Evolutionary conservation across 2,888 invertebrate species (phyloP).

Genomic region (Zygaena filipendulae): DNA sequence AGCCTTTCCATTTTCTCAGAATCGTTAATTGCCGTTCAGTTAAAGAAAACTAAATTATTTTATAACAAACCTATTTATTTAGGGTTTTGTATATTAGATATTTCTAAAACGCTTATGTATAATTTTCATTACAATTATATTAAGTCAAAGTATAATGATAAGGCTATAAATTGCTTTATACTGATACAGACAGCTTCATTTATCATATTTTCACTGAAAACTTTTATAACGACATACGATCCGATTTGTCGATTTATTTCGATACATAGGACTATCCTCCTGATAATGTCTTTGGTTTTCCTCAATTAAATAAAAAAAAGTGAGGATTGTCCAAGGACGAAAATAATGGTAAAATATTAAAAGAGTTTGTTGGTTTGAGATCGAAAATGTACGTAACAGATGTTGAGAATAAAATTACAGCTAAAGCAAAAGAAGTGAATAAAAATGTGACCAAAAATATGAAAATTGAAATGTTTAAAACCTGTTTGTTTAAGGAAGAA

Average conservation of each 20-base stretch:
- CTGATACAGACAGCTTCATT: conserved; percentile 20
- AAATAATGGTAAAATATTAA: conserved; percentile 6
- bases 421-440: conserved; percentile 3
- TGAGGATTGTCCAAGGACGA: conserved; percentile 4
- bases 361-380: conserved; percentile 8
- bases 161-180: conserved; percentile 15
- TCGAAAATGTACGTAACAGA: conserved; percentile 8
- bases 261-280: conserved; percentile 23
- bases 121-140: conserved; percentile 18
- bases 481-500: conserved; percentile 1
- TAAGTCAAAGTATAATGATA: conserved; percentile 12
- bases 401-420: conserved; percentile 1
- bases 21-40: conserved; percentile 23
- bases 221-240: conserved; percentile 20
- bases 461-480: conserved; percentile 1
- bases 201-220: conserved; percentile 18
- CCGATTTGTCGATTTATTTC: conserved; percentile 15
- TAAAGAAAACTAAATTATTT: conserved; percentile 13
- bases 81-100: conserved; percentile 16
- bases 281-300: conserved; percentile 2
- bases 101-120: conserved; percentile 18
- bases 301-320: conserved; percentile 3
- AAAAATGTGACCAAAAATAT: conserved; percentile 1
- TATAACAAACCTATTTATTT: conserved; percentile 18
- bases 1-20: conserved; percentile 24